These are phyloP conservation scores for Rhogogaster chlorosoma DNA, from an alignment of 2,888 invertebrate species.

Conservation along the genomic window DNA sequence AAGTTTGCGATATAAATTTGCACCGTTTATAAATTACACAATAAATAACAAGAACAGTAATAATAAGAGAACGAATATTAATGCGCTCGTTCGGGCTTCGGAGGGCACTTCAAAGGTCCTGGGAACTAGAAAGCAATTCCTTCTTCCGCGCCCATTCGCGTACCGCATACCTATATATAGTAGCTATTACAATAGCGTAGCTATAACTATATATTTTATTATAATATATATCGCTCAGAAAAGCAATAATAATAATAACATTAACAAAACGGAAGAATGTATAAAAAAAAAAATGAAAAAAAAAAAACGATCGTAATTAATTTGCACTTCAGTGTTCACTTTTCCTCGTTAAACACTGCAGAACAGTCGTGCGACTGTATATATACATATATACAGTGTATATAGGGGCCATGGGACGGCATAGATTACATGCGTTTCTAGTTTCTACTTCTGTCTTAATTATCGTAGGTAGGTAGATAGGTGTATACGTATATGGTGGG, in stretches of 20 bases:
- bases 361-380: not conserved
- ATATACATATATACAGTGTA: not conserved
- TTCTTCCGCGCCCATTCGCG: not conserved
- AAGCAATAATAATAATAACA: not conserved
- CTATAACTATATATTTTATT: not conserved
- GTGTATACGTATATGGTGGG: not conserved
- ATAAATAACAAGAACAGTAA: not conserved
- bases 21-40: not conserved
- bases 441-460: constrained; percentile 42
- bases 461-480: not conserved
- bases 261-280: not conserved
- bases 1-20: not conserved
- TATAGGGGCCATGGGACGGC: constrained; percentile 32
- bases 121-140: constrained; percentile 53
- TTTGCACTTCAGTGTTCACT: constrained; percentile 18
- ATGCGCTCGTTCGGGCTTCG: not conserved
- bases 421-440: constrained; percentile 57
- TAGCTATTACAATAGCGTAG: not conserved
- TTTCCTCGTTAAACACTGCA: constrained; percentile 17
- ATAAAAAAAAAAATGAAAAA: not conserved
- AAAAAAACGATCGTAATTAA: not conserved
- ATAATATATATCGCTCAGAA: not conserved
- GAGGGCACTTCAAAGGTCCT: constrained; percentile 46
- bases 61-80: not conserved
- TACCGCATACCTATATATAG: not conserved